Conservation (phyloP, 2,113 vertebrate genomes). For the Oncorhynchus masou region DNA sequence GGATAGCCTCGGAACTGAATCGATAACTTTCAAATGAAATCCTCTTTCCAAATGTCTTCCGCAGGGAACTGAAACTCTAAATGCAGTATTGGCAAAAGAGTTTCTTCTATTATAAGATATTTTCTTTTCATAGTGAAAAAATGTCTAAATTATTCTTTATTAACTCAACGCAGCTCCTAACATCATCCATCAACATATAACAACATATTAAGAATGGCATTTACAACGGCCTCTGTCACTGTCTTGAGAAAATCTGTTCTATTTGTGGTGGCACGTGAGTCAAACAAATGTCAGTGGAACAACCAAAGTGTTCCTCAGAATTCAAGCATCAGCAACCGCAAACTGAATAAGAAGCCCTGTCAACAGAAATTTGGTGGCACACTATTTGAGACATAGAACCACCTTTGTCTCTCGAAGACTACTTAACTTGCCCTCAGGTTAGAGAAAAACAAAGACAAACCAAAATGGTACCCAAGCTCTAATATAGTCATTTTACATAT, state of each 20-base stretch:
- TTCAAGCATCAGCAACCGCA: constrained; percentile 72
- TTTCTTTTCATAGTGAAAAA: too few species aligned
- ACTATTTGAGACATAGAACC: constrained; percentile 59
- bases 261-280: constrained; percentile 53
- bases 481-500: constrained; percentile 46
- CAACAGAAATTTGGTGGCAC: constrained; percentile 68
- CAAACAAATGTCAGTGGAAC: constrained; percentile 58
- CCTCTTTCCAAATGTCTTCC: constrained; percentile 54
- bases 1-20: constrained; percentile 74
- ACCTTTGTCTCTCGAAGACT: constrained; percentile 65
- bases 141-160: too few species aligned
- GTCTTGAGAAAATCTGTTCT: constrained; percentile 34
- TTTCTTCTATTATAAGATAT: constrained; percentile 69
- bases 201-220: background rate
- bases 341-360: constrained; percentile 74
- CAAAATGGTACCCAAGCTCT: constrained; percentile 59
- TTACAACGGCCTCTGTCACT: constrained; percentile 27
- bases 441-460: constrained; percentile 64
- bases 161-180: constrained; percentile 8
- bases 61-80: constrained; percentile 62
- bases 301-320: constrained; percentile 64
- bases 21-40: constrained; percentile 76
- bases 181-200: constrained; percentile 34
- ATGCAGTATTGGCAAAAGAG: constrained; percentile 58
- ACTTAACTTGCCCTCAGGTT: constrained; percentile 57